These are phyloP conservation scores for Diaperis boleti DNA, from an alignment of 2,888 invertebrate genomes.

Conservation along the genomic window DNA sequence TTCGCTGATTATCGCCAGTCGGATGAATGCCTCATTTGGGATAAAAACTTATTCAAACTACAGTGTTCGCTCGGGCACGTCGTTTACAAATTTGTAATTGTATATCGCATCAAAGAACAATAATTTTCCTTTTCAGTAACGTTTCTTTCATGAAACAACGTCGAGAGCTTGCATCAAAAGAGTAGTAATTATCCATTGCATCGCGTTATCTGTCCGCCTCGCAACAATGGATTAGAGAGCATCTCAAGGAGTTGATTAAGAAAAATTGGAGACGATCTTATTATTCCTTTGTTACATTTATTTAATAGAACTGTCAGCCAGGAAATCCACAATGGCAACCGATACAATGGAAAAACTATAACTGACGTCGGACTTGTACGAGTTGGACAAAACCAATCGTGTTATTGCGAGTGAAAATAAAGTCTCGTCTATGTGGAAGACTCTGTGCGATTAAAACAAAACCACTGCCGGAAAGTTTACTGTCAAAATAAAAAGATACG, in stretches of 20 bases:
- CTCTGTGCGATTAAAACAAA: constrained; percentile 33
- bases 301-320: constrained; percentile 36
- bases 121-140: constrained; percentile 16
- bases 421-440: constrained; percentile 34
- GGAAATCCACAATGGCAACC: constrained; percentile 31
- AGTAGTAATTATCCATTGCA: constrained; percentile 14
- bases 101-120: constrained; percentile 16
- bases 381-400: constrained; percentile 36
- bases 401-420: constrained; percentile 32
- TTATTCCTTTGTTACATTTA: constrained; percentile 31
- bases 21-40: not conserved
- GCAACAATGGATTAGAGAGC: constrained; percentile 4
- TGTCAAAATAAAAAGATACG: constrained; percentile 30
- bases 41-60: constrained; percentile 19
- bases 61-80: constrained; percentile 4
- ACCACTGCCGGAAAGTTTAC: constrained; percentile 25
- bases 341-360: constrained; percentile 32
- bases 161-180: constrained; percentile 7
- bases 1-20: not conserved
- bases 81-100: constrained; percentile 26
- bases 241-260: constrained; percentile 20
- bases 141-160: constrained; percentile 21
- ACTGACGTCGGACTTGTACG: constrained; percentile 23
- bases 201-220: constrained; percentile 12
- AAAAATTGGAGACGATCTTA: constrained; percentile 29